These are phyloP conservation scores for Ailurus styani DNA, from an alignment of 2,113 vertebrate genomes.

Conservation along the genomic window DNA sequence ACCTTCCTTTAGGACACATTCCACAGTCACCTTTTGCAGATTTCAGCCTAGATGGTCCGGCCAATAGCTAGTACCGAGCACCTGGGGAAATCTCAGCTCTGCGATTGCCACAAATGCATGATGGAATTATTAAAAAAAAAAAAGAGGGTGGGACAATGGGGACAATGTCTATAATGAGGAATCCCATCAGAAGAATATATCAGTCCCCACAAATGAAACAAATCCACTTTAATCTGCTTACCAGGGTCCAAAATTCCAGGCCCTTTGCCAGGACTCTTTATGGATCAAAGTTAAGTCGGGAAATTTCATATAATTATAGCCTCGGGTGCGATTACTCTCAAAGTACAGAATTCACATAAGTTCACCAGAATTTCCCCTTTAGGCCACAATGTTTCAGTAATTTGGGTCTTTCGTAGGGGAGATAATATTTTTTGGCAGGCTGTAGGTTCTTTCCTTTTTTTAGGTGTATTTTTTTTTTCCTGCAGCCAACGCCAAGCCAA, in stretches of 20 bases:
- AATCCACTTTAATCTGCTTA: not conserved
- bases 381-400: not conserved
- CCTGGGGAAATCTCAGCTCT: rapidly evolving
- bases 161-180: not conserved
- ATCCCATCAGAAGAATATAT: not conserved
- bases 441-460: not conserved
- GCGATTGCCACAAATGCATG: not conserved
- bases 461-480: constrained; percentile 6
- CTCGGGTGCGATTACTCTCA: not conserved
- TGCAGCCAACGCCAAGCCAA: not conserved
- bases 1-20: rapidly evolving
- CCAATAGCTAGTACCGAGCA: too few species aligned
- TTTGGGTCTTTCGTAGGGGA: not conserved
- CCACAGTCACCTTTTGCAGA: rapidly evolving
- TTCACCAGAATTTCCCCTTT: not conserved
- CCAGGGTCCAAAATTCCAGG: not conserved
- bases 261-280: not conserved
- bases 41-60: rapidly evolving
- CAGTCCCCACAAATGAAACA: not conserved
- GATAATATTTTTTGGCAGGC: not conserved
- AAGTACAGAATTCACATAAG: not conserved
- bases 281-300: not conserved
- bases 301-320: not conserved
- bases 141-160: not conserved
- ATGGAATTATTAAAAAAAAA: not conserved